Conservation (phyloP, 2,797 vertebrate genomes). For the Sebastes iracundus region DNA sequence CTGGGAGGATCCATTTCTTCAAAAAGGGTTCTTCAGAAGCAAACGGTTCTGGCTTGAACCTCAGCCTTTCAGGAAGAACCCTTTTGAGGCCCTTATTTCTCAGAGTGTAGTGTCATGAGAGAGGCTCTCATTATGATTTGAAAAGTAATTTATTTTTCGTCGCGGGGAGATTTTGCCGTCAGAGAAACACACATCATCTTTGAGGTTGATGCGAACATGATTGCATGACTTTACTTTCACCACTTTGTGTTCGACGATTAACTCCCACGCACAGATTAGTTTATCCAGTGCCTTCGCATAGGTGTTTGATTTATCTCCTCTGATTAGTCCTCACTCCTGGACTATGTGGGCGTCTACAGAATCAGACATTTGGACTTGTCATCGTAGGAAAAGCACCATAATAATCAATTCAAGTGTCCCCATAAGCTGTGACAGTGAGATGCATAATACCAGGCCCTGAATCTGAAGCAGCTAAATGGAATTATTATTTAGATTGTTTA, state of each 20-base stretch:
- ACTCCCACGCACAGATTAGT: not conserved
- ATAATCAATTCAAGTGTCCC: not conserved
- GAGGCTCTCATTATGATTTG: slow-evolving; percentile 43
- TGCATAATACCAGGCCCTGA: no score
- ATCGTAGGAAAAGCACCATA: not conserved
- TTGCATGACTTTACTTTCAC: not conserved
- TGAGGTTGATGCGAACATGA: not conserved
- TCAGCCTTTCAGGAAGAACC: not conserved
- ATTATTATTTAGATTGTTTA: no score
- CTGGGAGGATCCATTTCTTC: no score
- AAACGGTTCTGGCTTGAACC: not conserved
- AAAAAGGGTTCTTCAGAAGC: no score
- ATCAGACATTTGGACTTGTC: not conserved
- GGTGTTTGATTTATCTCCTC: not conserved
- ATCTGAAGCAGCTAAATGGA: no score
- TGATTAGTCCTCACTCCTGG: not conserved
- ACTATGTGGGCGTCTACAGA: not conserved
- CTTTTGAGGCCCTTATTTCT: not conserved
- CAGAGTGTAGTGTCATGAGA: slow-evolving; percentile 8
- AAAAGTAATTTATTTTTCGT: slow-evolving; percentile 60
- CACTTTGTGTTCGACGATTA: not conserved
- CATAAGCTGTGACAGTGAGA: no score
- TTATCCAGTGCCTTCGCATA: not conserved
- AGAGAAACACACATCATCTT: not conserved
- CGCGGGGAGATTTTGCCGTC: slow-evolving; percentile 10